Evolutionary conservation across 1,140 invertebrate species (phyloP), one percentile per base, ranked within the genome.

Genomic region (Drosophila gunungcola): DNA sequence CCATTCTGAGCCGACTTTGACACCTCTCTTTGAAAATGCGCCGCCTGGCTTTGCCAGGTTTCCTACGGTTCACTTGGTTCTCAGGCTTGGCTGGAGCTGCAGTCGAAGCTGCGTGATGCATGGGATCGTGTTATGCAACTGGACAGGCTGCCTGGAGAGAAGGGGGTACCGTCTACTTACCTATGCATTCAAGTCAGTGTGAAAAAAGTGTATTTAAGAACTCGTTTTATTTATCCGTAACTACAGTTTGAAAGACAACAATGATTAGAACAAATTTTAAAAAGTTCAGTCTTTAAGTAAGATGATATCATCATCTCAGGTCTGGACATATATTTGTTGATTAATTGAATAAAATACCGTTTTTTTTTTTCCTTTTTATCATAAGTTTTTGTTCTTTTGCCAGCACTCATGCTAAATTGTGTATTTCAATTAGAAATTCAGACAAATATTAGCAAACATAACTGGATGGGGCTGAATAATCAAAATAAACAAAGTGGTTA

Each of bases 1-100:
- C 25, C 46, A 32, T 43, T 53, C 34, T 48, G 42, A 57, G 72
- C 21, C 72, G 52, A 74, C 53, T 75, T 77, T 68, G 51, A 77
- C 73, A 77, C 74, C 74, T 77, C 55, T 60, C 62, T 68, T 60
- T 49, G 53, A 53, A 57, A 57, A 70, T 46, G 45, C 34, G 53
- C 68, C 68, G 68, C 43, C 41, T 32, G 16, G 42, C n/a, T 39
- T 38, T 53, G 25, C 36, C 45, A 27, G 16, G 41, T 12, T 49
- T 38, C 13, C 64, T 21, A 32, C 36, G 67, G 34, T n/a, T 69
- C 67, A 25, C 27, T 56, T 7, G 51, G 64, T 70, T 70, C 67
- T 57, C 68, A 72, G 68, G 68, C 64, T 36, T 54, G 51, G 21
- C 67, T 70, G 49, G 48, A 63, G 25, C 13, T 21, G 12, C 3